Conservation (phyloP, 2,113 vertebrate species). For the Neolamprologus hecqui region DNA sequence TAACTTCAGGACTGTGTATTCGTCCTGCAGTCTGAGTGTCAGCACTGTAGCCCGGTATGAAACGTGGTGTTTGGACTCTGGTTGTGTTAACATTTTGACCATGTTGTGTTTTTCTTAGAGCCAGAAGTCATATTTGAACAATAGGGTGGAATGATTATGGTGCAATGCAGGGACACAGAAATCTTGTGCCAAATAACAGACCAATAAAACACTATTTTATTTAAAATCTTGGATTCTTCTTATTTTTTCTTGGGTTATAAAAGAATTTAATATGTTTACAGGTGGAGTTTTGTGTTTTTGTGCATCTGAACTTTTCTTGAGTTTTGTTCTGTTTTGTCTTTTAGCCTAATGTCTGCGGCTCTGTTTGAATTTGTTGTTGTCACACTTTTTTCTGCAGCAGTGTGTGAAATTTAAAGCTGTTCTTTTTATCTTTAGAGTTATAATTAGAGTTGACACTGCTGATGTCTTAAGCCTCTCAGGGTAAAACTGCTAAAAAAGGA, state of each 20-base stretch:
- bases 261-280: fast-evolving
- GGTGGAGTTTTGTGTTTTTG: fast-evolving
- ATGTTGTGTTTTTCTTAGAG: background rate
- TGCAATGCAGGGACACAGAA: fast-evolving
- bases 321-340: background rate
- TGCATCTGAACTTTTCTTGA: background rate
- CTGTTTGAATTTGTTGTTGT: background rate
- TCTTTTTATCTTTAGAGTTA: background rate
- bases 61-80: background rate
- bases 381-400: background rate
- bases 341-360: background rate
- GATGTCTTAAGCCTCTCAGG: background rate
- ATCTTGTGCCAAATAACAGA: background rate
- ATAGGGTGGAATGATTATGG: background rate
- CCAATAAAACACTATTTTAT: background rate
- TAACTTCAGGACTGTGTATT: background rate
- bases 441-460: background rate
- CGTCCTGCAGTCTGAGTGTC: background rate
- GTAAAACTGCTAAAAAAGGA: background rate
- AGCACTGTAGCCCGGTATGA: background rate
- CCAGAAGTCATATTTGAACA: fast-evolving
- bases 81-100: background rate
- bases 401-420: background rate
- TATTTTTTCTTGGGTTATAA: background rate
- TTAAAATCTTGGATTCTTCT: background rate